Evolutionary conservation across 2,113 vertebrate species (phyloP).

Genomic region (Rana temporaria): DNA sequence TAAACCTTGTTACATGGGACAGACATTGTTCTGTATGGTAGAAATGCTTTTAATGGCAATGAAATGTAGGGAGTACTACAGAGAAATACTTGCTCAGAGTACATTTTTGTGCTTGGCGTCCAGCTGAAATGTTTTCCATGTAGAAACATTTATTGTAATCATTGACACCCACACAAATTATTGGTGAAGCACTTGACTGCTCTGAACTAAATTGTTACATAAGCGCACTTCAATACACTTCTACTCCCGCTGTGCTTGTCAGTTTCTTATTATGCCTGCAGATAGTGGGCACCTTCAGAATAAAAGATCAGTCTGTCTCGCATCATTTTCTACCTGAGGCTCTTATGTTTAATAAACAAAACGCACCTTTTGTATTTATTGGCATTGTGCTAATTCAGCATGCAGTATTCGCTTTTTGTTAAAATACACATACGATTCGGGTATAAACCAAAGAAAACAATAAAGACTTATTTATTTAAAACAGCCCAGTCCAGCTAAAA

Average conservation of each 20-base stretch:
- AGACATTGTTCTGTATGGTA: no score
- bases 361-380: background rate
- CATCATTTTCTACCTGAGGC: background rate
- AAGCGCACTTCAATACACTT: slow-evolving; percentile 40
- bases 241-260: slow-evolving; percentile 13
- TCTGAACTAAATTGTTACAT: slow-evolving; percentile 31
- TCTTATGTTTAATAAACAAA: background rate
- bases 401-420: no score
- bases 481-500: no score
- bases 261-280: background rate
- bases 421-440: no score
- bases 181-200: slow-evolving; percentile 32
- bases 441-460: no score
- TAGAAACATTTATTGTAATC: slow-evolving; percentile 1
- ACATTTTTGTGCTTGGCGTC: slow-evolving; percentile 8
- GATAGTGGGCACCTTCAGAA: background rate
- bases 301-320: background rate
- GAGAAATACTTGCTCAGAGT: background rate
- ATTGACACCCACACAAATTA: slow-evolving; percentile 23
- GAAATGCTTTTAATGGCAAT: no score
- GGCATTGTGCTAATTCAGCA: background rate
- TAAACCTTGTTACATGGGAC: no score
- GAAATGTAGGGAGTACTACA: no score
- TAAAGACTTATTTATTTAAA: no score
- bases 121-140: slow-evolving; percentile 22